Evolutionary conservation across 2,113 vertebrate genomes (phyloP), one percentile per base, ranked within the genome.

Genomic region (Sprattus sprattus): DNA sequence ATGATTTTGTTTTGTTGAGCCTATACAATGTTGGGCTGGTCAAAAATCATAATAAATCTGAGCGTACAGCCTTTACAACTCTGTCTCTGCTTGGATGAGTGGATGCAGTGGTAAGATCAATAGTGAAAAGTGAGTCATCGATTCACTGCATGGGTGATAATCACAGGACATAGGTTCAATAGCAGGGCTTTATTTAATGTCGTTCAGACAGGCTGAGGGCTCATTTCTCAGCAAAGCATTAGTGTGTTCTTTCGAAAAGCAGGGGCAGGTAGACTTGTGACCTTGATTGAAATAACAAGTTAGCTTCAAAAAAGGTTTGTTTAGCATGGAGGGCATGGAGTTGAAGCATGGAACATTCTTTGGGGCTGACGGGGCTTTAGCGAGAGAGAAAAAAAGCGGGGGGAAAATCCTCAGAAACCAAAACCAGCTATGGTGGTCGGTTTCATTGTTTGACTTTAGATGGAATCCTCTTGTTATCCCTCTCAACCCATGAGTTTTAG

Each of bases 391-490:
- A 71, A 71, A 71, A 71, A 71, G 39, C 39, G 39, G 25, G 13
- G 28, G 28, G 28, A 18, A 78, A 78, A 39, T 78, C 71, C 32
- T 78, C 28, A 39, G 13, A 39, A 39, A 15, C 4, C 32, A 39
- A 39, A 39, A 39, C 28, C 71, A 15, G 25, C 28, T 32, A 10
- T 78, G 28, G 71, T 78, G 71, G 28, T 32, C 71, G 13, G 11
- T 18, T 13, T 83, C 32, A 83, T 83, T 83, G 71, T 78, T 78
- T 78, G 25, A 15, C 71, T 78, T 39, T 2, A 78, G 71, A 78
- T 78, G 71, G 0, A 78, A 78, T 78, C 67, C 67, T 13, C 39
- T 67, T 83, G 71, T 39, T 78, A 32, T 78, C 60, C 45, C 82
- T 64, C 16, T n/a, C 44, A 83, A 39, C 54, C 39, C 54, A 67